Evolutionary conservation across 2,797 vertebrate genomes (phyloP), one percentile per base, ranked within the genome.

Genomic region (Acanthopagrus latus): DNA sequence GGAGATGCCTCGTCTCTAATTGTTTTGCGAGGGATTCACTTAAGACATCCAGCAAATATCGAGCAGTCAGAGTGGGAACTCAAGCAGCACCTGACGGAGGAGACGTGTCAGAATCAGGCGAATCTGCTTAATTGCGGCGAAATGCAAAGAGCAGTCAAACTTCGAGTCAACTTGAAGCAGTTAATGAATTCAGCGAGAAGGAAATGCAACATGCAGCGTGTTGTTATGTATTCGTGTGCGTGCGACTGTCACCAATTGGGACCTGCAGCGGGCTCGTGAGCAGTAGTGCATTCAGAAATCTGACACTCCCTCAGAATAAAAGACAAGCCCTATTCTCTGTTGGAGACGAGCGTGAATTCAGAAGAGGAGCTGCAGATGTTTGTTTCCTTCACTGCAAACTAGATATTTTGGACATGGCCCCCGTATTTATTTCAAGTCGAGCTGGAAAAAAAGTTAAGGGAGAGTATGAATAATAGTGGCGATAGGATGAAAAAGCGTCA

Each of bases 281-380:
- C 89, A 86, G 74, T 25, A 71, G 88, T 80, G 88, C 86, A 78
- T 88, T 87, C 78, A 85, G 80, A 86, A 84, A 90, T 81, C 51
- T 83, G 88, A 83, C 88, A 88, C 57, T 41, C 23, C 58, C 43
- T 76, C 86, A 77, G 47, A 87, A 81, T 78, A 80, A 78, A 76
- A 85, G 80, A 85, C 74, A 74, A 74, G 70, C 47, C 57, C 56
- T 68, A 38, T 79, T 87, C 85, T 82, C 71, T 69, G 65, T 25
- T 74, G 71, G 68, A 85, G 73, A 47, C 20, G 7, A 66, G 73
- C 70, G 74, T 48, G 21, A 64, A 81, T 69, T 84, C 67, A 67
- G 65, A 77, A 48, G 76, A 52, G 41, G 43, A 80, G 62, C 57
- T 57, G 55, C 79, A 63, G 25, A 78, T 81, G 56, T 85, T 81